A percentile compares a stretch with the other conserved stretches of the same genome.
Evolutionary conservation across 2,888 invertebrate species (phyloP).

Genomic region (Nemotelus nigrinus): DNA sequence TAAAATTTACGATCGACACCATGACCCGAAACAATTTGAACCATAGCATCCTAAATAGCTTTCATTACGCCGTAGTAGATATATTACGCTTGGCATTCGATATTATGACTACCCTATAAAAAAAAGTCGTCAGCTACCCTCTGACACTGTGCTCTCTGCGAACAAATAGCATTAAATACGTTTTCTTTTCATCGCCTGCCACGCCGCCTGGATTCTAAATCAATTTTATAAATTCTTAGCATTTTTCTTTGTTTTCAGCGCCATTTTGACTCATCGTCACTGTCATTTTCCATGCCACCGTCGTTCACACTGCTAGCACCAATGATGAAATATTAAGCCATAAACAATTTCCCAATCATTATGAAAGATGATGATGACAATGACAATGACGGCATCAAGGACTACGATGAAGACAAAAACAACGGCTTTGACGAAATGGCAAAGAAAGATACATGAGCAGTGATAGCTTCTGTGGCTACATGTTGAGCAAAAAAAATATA

Average conservation of each 20-base stretch:
- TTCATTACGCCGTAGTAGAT: conserved; percentile 12
- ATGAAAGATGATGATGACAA: conserved; percentile 40
- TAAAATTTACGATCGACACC: conserved; percentile 9
- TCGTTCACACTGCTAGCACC: not conserved
- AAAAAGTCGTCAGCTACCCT: not conserved
- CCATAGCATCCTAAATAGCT: conserved; percentile 1
- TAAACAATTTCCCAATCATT: conserved; percentile 42
- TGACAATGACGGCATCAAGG: not conserved
- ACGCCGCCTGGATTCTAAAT: conserved; percentile 2
- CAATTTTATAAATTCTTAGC: conserved; percentile 15
- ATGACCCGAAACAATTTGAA: conserved; percentile 31
- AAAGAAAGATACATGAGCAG: not conserved
- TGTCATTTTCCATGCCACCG: not conserved
- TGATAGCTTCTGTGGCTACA: too few relatives aligned
- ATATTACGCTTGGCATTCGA: conserved; percentile 4
- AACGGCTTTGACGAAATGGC: not conserved
- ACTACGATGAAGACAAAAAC: conserved; percentile 19
- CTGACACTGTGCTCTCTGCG: not conserved
- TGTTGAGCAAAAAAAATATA: too few relatives aligned
- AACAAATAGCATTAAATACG: too few relatives aligned
- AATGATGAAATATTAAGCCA: conserved; percentile 37
- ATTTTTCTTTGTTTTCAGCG: not conserved
- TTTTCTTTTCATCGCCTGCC: too few relatives aligned
- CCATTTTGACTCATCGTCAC: not conserved
- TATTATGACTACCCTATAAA: not conserved